A percentile compares a stretch with the other conserved stretches of the same genome.
Evolutionary conservation across 2,113 vertebrate species (phyloP).

Genomic region (Rhynchomys soricoides): DNA sequence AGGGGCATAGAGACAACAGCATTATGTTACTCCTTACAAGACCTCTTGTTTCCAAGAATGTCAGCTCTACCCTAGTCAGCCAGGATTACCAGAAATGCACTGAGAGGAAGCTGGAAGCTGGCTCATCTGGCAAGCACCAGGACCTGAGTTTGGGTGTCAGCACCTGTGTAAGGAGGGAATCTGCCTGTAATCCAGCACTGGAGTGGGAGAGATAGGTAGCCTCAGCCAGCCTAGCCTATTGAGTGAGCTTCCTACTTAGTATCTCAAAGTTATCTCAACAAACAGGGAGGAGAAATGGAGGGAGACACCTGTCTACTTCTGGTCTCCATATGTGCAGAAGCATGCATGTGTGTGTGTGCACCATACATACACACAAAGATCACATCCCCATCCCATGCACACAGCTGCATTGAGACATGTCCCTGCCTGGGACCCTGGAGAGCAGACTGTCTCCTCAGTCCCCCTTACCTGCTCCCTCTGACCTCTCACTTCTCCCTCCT

Average conservation of each 20-base stretch:
- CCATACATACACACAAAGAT: too few species aligned
- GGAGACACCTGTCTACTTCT: neutral
- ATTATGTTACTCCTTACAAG: neutral
- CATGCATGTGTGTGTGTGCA: neutral
- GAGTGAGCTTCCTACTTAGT: neutral
- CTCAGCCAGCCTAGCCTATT: neutral
- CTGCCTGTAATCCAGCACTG: neutral
- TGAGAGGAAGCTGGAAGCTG: neutral
- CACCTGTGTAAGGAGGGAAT: neutral
- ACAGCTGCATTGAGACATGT: neutral
- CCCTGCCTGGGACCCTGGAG: neutral
- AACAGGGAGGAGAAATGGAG: neutral
- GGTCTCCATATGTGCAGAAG: neutral
- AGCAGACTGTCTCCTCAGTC: neutral
- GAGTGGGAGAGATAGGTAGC: neutral
- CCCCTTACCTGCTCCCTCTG: neutral
- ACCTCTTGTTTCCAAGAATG: neutral
- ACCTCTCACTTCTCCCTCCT: neutral
- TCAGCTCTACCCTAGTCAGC: conserved; percentile 47
- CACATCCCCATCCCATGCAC: neutral
- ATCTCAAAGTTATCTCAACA: neutral
- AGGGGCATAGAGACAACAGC: neutral
- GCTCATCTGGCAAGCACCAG: neutral
- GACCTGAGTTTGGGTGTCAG: neutral
- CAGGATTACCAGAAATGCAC: neutral